Evolutionary conservation across 2,888 invertebrate species (phyloP).

Genomic region (Synergus umbraculus): DNA sequence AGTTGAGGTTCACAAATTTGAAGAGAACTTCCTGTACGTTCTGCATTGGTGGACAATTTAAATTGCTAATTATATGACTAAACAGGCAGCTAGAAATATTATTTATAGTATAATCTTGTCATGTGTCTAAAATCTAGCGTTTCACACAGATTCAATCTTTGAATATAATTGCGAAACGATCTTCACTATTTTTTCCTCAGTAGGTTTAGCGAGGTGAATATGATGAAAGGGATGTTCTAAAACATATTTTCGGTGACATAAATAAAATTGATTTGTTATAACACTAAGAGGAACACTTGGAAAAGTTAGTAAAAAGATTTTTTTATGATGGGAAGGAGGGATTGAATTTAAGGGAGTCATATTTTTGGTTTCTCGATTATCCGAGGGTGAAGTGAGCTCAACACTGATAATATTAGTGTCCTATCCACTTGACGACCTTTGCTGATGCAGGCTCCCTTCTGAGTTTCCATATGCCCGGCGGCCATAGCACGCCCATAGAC

Average conservation of each 20-base stretch:
- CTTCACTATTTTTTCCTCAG: background rate
- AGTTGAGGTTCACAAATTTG: background rate
- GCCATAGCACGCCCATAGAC: constrained; percentile 73
- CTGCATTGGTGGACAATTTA: background rate
- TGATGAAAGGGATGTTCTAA: background rate
- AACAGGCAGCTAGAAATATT: background rate
- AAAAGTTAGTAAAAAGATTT: constrained; percentile 11
- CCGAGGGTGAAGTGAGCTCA: constrained; percentile 55
- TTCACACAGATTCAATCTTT: background rate
- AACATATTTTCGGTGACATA: background rate
- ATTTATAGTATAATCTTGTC: background rate
- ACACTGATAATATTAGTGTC: constrained; percentile 64
- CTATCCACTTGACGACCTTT: constrained; percentile 65
- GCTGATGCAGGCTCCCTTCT: constrained; percentile 60
- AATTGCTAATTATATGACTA: constrained; percentile 1
- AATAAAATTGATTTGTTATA: background rate
- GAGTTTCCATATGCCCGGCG: constrained; percentile 67
- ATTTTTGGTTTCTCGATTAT: constrained; percentile 41
- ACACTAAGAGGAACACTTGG: background rate
- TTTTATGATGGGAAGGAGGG: constrained; percentile 33
- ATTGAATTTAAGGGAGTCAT: constrained; percentile 51
- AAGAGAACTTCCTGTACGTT: background rate
- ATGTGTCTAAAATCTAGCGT: background rate
- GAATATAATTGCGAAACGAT: background rate
- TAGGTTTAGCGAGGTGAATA: background rate